These are phyloP conservation scores for Nothoprocta perdicaria DNA, from an alignment of 2,113 vertebrate genomes.

Conservation along the genomic window DNA sequence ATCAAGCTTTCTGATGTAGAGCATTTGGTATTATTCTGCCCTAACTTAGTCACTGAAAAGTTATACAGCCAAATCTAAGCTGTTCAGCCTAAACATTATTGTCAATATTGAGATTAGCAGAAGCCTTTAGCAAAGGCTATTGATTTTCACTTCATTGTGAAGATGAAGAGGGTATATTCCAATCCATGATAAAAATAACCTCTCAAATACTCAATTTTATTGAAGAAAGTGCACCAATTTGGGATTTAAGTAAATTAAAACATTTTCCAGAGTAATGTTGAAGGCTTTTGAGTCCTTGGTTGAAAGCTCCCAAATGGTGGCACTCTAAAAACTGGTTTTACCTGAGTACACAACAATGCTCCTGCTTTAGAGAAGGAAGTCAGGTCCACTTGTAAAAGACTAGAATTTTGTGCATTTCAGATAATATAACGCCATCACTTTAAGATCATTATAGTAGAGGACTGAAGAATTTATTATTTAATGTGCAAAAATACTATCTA, in stretches of 20 bases:
- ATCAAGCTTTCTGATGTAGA: background rate
- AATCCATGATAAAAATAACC: background rate
- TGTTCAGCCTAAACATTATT: background rate
- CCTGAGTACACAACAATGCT: background rate
- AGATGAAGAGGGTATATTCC: background rate
- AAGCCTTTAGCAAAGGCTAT: background rate
- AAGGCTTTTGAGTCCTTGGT: background rate
- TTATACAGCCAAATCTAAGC: fast-evolving
- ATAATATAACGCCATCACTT: background rate
- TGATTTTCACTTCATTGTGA: background rate
- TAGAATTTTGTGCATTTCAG: background rate
- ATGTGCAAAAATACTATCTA: background rate
- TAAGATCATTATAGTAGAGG: background rate
- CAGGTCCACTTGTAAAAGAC: background rate
- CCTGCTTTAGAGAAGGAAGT: background rate
- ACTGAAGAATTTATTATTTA: background rate
- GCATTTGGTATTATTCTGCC: background rate
- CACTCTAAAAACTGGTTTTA: background rate
- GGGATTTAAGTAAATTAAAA: background rate
- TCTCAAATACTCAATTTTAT: background rate
- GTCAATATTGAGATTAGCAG: background rate
- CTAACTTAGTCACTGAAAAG: background rate
- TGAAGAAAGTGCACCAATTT: background rate
- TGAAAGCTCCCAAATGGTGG: background rate
- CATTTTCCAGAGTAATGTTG: background rate